Percentiles rank a stretch among this genome's conserved stretches.
phyloP scores from a whole-genome alignment of 2,888 invertebrate genomes.

The Clepsis dumicolana region DNA sequence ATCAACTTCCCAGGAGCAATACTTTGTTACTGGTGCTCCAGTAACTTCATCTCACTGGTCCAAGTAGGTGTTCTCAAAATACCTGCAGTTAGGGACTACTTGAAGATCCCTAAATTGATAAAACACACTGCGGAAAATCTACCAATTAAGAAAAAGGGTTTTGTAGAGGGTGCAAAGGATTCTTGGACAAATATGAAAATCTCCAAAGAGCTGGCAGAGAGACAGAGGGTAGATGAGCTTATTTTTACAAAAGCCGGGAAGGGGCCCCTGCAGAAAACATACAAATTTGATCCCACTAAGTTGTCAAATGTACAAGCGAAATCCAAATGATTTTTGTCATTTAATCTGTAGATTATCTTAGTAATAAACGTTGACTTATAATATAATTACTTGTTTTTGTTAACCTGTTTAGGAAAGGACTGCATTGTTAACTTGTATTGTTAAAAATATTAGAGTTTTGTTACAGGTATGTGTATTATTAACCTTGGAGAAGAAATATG shows the following conservation, averaged over 20 bases:
- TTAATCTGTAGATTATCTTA: constrained; percentile 54
- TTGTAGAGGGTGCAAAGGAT: constrained; percentile 92
- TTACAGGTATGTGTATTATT: no score
- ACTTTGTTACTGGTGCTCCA: constrained; percentile 95
- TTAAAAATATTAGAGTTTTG: no score
- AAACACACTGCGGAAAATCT: constrained; percentile 85
- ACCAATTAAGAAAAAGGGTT: constrained; percentile 91
- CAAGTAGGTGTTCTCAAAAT: constrained; percentile 93
- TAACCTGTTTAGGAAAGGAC: no score
- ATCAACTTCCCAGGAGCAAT: constrained; percentile 96
- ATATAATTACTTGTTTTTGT: constrained; percentile 24
- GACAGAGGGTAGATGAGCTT: constrained; percentile 91
- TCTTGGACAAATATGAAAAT: constrained; percentile 94
- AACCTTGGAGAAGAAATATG: no score
- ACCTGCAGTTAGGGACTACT: constrained; percentile 90
- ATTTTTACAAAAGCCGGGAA: constrained; percentile 94
- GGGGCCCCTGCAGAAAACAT: constrained; percentile 95
- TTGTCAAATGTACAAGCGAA: constrained; percentile 83
- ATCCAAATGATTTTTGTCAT: constrained; percentile 72
- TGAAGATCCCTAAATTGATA: constrained; percentile 90
- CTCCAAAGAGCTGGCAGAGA: constrained; percentile 91
- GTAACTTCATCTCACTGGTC: constrained; percentile 93
- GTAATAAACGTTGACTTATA: constrained; percentile 47
- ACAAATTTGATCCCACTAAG: constrained; percentile 93
- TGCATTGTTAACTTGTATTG: no score